phyloP scores from a whole-genome alignment of 2,113 vertebrate species.

The Pavo muticus region DNA sequence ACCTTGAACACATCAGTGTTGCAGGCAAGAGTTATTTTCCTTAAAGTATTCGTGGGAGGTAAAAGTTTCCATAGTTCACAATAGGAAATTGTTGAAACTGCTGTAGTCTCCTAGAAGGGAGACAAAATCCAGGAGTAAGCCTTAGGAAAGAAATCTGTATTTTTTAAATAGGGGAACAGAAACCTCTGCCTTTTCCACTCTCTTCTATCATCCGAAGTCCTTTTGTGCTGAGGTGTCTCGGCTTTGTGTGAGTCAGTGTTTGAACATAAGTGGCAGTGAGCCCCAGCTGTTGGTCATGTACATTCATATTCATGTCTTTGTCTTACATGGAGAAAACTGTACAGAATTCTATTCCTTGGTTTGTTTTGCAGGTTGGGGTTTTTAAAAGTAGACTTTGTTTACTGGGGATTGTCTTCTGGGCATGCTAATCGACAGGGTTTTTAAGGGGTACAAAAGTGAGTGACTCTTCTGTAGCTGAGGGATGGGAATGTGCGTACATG shows the following conservation, averaged over 20 bases:
- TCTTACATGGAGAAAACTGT: not conserved
- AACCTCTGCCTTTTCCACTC: not conserved
- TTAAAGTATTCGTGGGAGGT: not conserved
- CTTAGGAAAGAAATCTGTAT: not conserved
- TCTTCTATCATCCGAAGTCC: not conserved
- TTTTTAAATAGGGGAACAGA: not conserved
- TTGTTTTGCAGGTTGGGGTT: not conserved
- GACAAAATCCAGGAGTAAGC: not conserved
- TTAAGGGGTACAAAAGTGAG: accelerated
- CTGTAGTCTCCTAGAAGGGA: not conserved
- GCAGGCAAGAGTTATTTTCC: not conserved
- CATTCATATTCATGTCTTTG: not conserved
- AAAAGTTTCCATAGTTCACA: not conserved
- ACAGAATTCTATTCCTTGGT: not conserved
- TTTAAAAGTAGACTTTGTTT: not conserved
- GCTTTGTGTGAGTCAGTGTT: not conserved
- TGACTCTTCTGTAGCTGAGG: not conserved
- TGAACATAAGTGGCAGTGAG: not conserved
- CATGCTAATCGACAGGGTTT: not conserved
- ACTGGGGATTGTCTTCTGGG: not conserved
- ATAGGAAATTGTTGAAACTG: not conserved
- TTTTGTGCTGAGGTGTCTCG: not conserved
- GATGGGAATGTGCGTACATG: not conserved
- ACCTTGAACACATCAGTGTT: not conserved
- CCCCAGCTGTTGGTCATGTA: not conserved